Evolutionary conservation across 2,888 invertebrate species (phyloP), one percentile per base, ranked within the genome.

Genomic region (Quadriops clusia): DNA sequence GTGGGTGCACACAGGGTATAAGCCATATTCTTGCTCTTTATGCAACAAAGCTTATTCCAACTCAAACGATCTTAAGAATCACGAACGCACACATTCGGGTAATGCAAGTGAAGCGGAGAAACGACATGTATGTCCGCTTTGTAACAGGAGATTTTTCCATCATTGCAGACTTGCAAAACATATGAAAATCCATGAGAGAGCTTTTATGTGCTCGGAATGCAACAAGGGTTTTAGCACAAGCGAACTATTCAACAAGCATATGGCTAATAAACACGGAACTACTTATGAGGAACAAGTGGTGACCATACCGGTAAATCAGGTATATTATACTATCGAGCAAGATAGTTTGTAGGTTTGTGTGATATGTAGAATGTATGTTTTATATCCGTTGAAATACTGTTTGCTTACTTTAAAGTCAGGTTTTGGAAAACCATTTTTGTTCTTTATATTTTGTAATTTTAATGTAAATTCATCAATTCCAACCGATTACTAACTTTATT

Each of bases 151-250:
- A 30, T 58, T 57, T 32, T 52, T 48, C 30, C 54, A 56, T 38
- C 50, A 48, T 1, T 67, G 67, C 33, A 61, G 63, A 25, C 59
- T 67, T 28, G 41, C 60, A 2, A 66, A 61, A 43, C 70, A 70
- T 46, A 44, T 65, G 42, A 53, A 58, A 28, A 51, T 54, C 0
- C 70, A 70, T 36, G 52, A 50, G 13, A 44, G 49, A 32, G 46
- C 47, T 3, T 48, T 39, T 31, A 41, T 40, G 17, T 56, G 56
- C 34, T 44, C 36, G 4, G 43, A 50, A 23, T 57, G 56, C 35
- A 34, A 40, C 4, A 53, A 51, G 31, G 44, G 45, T 9, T 53
- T 54, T 29, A 46, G 40, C 31, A 40, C 50, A 1, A 43, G 45
- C 30, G 36, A 33, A 17, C 23, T 45, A 5, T 40, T 56, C 27